Conservation (phyloP, 2,797 vertebrate species). For the Harpagifer antarcticus region DNA sequence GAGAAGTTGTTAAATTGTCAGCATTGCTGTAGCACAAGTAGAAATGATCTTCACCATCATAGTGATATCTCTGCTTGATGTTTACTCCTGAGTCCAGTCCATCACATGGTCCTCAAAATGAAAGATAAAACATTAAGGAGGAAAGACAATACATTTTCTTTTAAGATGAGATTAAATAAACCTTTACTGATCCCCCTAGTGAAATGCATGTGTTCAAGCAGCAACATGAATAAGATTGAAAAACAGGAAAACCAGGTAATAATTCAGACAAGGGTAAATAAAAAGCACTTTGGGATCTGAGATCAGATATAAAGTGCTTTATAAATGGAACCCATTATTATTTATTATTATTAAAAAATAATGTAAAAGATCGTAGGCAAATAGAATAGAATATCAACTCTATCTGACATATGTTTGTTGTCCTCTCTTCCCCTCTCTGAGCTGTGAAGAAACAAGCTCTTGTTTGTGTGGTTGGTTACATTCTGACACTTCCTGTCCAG, state of each 20-base stretch:
- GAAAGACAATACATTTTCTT: neutral
- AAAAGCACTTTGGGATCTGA: no score
- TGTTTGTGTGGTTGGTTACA: conserved; percentile 75
- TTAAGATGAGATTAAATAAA: neutral
- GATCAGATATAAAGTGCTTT: no score
- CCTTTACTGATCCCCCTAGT: neutral
- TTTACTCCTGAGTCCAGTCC: conserved; percentile 84
- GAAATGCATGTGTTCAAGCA: neutral
- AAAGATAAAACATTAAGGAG: conserved; percentile 1
- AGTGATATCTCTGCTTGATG: neutral
- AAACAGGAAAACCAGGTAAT: no score
- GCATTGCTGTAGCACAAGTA: no score
- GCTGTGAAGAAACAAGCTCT: conserved; percentile 57
- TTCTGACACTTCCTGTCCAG: conserved; percentile 72
- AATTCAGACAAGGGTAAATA: no score
- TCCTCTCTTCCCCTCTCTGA: conserved; percentile 14
- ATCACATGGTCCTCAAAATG: conserved; percentile 90
- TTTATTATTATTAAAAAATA: no score
- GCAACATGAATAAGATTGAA: no score
- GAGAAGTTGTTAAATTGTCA: neutral
- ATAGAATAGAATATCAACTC: neutral
- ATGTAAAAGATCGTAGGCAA: neutral
- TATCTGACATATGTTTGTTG: conserved; percentile 14
- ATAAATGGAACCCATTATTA: no score
- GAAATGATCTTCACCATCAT: no score